These are phyloP conservation scores for Philypnodon macrostomus DNA, from an alignment of 2,797 vertebrate genomes.

Conservation along the genomic window DNA sequence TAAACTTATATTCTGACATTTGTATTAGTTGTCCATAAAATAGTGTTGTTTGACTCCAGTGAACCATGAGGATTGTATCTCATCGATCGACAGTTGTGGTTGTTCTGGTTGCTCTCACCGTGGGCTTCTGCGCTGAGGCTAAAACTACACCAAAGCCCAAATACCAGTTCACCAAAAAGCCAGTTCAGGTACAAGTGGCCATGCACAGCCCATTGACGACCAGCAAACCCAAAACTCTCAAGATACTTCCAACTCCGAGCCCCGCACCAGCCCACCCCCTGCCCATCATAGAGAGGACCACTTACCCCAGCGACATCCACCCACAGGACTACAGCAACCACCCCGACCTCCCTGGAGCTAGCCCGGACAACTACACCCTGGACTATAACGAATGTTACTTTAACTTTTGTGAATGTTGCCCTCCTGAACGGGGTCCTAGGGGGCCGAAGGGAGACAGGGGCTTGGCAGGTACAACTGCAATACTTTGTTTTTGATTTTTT, in stretches of 20 bases:
- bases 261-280: conserved; percentile 47
- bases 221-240: conserved; percentile 52
- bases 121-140: conserved; percentile 40
- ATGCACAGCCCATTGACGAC: conserved; percentile 56
- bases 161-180: conserved; percentile 87
- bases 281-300: conserved; percentile 54
- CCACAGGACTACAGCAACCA: conserved; percentile 53
- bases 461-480: conserved; percentile 75
- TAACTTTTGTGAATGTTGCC: conserved; percentile 95
- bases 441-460: conserved; percentile 84
- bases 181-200: conserved; percentile 64
- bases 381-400: conserved; percentile 89
- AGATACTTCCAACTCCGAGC: conserved; percentile 41
- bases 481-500: not conserved
- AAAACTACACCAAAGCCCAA: conserved; percentile 86
- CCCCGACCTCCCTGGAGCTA: conserved; percentile 49
- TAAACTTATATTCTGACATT: no score
- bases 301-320: conserved; percentile 46
- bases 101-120: conserved; percentile 56
- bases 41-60: conserved; percentile 53
- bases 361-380: conserved; percentile 85
- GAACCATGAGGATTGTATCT: conserved; percentile 66
- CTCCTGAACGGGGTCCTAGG: conserved; percentile 75
- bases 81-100: conserved; percentile 47
- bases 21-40: no score